phyloP scores from a whole-genome alignment of 1,140 invertebrate genomes.

The Cecropterus lyciades region DNA sequence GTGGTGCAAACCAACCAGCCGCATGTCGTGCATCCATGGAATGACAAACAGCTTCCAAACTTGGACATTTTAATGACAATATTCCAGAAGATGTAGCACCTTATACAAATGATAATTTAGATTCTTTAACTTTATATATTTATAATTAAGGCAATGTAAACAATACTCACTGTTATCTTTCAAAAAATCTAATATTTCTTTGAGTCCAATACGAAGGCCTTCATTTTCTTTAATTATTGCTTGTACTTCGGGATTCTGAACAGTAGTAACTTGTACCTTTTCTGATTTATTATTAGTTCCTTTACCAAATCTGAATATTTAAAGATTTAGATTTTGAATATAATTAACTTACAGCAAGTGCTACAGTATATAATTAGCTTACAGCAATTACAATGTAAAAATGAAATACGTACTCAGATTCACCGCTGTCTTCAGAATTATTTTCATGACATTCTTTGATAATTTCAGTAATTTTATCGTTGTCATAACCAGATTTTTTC shows the following conservation, averaged over 20 bases:
- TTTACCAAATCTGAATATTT: not conserved
- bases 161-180: constrained; percentile 70
- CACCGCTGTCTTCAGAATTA: not conserved
- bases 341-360: too few species aligned
- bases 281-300: not conserved
- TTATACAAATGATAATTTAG: constrained; percentile 32
- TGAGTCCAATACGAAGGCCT: constrained; percentile 88
- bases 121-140: too few species aligned
- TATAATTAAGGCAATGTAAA: not conserved
- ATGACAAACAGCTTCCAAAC: constrained; percentile 65
- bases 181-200: constrained; percentile 76
- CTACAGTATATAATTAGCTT: too few species aligned
- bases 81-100: constrained; percentile 66
- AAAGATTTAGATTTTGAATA: too few species aligned
- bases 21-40: constrained; percentile 88
- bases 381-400: not conserved
- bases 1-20: constrained; percentile 90
- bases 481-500: constrained; percentile 30
- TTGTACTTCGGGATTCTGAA: constrained; percentile 44
- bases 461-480: not conserved
- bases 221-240: constrained; percentile 88
- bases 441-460: constrained; percentile 4
- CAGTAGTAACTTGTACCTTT: not conserved
- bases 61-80: constrained; percentile 63
- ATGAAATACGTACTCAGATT: constrained; percentile 3